Evolutionary conservation across 2,888 invertebrate species (phyloP).

Genomic region (Pecten maximus): DNA sequence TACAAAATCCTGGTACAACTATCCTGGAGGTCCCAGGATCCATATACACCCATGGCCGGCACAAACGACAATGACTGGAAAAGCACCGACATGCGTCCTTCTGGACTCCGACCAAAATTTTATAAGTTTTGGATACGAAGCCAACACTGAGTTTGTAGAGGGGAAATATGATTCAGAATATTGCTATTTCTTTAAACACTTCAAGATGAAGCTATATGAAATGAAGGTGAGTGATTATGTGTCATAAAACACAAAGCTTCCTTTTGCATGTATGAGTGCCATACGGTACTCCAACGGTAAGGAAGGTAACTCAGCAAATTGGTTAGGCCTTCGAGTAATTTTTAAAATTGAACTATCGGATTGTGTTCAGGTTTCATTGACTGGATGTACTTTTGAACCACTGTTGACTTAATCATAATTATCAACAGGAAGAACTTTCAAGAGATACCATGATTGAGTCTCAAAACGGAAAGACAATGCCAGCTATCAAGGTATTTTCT

Average conservation of each 20-base stretch:
- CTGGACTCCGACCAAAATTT: background rate
- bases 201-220: background rate
- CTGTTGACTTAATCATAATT: background rate
- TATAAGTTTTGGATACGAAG: background rate
- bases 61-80: background rate
- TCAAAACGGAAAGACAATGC: background rate
- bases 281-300: too few relatives aligned
- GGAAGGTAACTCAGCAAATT: too few relatives aligned
- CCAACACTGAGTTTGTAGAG: background rate
- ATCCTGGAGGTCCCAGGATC: background rate
- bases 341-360: too few relatives aligned
- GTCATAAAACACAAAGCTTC: background rate
- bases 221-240: background rate
- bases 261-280: too few relatives aligned
- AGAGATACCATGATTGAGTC: background rate
- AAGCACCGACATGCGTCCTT: background rate
- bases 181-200: background rate
- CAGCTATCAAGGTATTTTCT: background rate
- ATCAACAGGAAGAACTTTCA: slow-evolving; percentile 2
- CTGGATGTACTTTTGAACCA: background rate
- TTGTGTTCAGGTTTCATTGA: too few relatives aligned
- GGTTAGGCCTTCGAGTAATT: too few relatives aligned
- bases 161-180: background rate
- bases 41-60: background rate
- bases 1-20: background rate